Conservation (phyloP, 1,140 invertebrate genomes). For the Drosophila quadrilineata region DNA sequence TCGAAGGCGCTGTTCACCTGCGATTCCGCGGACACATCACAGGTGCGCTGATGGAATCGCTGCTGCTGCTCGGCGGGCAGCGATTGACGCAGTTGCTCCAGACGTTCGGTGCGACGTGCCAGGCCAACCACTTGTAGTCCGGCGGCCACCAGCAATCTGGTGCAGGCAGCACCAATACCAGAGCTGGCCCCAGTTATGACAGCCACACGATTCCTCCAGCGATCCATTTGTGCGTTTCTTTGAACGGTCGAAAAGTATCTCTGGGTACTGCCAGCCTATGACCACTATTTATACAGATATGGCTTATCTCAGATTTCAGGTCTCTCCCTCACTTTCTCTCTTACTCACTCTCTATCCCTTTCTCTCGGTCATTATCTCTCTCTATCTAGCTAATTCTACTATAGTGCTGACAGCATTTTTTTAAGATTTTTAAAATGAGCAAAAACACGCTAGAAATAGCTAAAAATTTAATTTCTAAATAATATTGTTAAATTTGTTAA, state of each 20-base stretch:
- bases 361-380: no score
- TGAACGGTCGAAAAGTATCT: no score
- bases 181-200: slow-evolving; percentile 85
- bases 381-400: no score
- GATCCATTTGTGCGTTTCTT: no score
- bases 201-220: slow-evolving; percentile 84
- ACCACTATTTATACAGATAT: slow-evolving; percentile 3
- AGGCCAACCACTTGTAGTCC: slow-evolving; percentile 83
- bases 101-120: slow-evolving; percentile 63
- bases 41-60: slow-evolving; percentile 82
- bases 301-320: no score
- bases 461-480: no score
- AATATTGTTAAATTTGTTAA: no score
- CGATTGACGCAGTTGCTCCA: slow-evolving; percentile 60
- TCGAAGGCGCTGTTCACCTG: slow-evolving; percentile 86
- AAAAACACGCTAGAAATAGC: no score
- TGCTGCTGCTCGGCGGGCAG: slow-evolving; percentile 49
- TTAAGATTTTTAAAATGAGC: no score
- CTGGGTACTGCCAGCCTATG: not conserved
- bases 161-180: slow-evolving; percentile 84
- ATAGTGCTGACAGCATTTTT: no score
- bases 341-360: no score
- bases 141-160: slow-evolving; percentile 81
- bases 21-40: slow-evolving; percentile 86
- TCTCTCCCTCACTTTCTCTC: no score